Evolutionary conservation across 2,797 vertebrate genomes (phyloP), one percentile per base, ranked within the genome.

Genomic region (Strix occidentalis): DNA sequence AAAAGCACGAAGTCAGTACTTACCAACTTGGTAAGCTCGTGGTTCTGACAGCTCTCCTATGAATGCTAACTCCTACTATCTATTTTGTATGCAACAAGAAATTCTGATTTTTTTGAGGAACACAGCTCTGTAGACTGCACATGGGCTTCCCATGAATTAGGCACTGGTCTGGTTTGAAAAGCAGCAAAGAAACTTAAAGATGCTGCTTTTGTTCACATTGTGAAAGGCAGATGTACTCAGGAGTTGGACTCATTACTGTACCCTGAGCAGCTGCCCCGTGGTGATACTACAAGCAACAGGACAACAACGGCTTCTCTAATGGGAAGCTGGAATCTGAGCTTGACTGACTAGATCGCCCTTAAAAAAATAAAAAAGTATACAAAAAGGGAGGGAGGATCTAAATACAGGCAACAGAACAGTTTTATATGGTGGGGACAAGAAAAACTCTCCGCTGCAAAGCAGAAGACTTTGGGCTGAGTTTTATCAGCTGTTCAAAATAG

Each of bases 241-340:
- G 61, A 60, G 13, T 16, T 0, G 2, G 50, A n/a, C 24, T 37
- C 35, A 5, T 16, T 15, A 16, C 14, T 0, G 14, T 3, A 39
- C 11, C 41, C 75, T 3, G 1, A 39, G 48, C 17, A 63, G 35
- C 53, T 21, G 11, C 13, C 14, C 37, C 4, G 1, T 1, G 33
- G 41, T 25, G 33, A 61, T 16, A 11, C 29, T 6, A 24, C 15
- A 39, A 77, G 28, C 29, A 35, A 50, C 0, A 0, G n/a, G 26
- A 58, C 81, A 68, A 43, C 58, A 77, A 5, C 57, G 53, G 53
- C 41, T 19, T 28, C 29, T 24, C 54, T 43, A 25, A 53, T 4
- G 35, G 77, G 51, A 54, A 68, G 61, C 39, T 37, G 76, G n/a
- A 53, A 61, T 25, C 61, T 48, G 25, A 84, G 51, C 54, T 14